Percentiles rank a stretch among this genome's conserved stretches.
These are phyloP conservation scores for Pantherophis vulpinus DNA, from an alignment of 2,797 vertebrate genomes.

Conservation along the genomic window DNA sequence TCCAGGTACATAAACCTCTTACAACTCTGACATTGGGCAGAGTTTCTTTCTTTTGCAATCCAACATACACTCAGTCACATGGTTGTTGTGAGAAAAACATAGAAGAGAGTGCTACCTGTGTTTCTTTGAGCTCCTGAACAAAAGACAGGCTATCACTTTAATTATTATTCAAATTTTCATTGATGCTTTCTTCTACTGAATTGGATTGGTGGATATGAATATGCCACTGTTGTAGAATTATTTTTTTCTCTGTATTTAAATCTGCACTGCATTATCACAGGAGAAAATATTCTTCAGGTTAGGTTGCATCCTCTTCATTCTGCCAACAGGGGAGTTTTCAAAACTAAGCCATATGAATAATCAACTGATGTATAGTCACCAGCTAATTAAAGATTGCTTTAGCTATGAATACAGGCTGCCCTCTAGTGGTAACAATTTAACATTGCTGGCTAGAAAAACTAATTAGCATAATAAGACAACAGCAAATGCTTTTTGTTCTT, in stretches of 20 bases:
- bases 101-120: neutral
- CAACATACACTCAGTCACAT: neutral
- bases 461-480: neutral
- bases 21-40: neutral
- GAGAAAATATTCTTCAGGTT: neutral
- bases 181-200: neutral
- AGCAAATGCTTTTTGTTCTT: neutral
- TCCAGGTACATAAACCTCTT: neutral
- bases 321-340: neutral
- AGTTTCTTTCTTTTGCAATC: neutral
- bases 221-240: neutral
- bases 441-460: neutral
- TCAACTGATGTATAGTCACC: neutral
- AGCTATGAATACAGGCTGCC: conserved; percentile 26
- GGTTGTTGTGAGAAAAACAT: neutral
- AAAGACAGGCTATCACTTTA: neutral
- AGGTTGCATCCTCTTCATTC: neutral
- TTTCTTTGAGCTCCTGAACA: neutral
- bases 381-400: neutral
- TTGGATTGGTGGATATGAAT: neutral
- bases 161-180: neutral
- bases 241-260: neutral
- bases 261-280: neutral
- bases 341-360: neutral
- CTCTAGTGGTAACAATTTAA: conserved; percentile 26